Evolutionary conservation across 2,888 invertebrate genomes (phyloP).

Genomic region (Ochropacha duplaris): DNA sequence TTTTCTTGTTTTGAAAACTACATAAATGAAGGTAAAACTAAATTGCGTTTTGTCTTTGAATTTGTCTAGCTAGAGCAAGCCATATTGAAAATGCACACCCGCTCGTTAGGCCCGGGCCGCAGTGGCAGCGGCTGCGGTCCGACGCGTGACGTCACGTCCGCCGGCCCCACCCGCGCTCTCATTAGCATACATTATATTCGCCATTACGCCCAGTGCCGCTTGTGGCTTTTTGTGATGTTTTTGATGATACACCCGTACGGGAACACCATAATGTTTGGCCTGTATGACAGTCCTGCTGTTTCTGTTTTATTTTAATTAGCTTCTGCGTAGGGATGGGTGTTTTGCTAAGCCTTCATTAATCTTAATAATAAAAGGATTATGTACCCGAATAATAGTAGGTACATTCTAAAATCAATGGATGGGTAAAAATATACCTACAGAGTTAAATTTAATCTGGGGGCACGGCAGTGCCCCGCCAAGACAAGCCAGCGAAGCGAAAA

Average conservation of each 20-base stretch:
- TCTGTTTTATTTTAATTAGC: constrained; percentile 30
- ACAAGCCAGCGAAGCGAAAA: no score
- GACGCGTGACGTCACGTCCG: constrained; percentile 77
- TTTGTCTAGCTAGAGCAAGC: constrained; percentile 20
- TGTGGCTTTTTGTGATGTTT: constrained; percentile 69
- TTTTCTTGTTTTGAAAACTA: not conserved
- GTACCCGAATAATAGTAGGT: no score
- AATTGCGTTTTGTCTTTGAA: constrained; percentile 32
- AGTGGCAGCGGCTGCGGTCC: constrained; percentile 67
- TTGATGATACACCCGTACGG: constrained; percentile 58
- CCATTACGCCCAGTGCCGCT: constrained; percentile 70
- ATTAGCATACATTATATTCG: constrained; percentile 82
- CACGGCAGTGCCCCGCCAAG: no score
- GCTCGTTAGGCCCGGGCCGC: constrained; percentile 69
- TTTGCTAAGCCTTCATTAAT: not conserved
- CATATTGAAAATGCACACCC: constrained; percentile 74
- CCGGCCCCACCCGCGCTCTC: constrained; percentile 66
- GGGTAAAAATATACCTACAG: no score
- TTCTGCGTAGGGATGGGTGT: not conserved
- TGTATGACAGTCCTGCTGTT: constrained; percentile 23
- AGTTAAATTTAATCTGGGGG: no score
- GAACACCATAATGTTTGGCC: constrained; percentile 37
- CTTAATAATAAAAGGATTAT: not conserved
- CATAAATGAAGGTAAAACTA: constrained; percentile 4
- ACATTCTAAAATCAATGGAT: no score